Percentiles rank a stretch among this genome's conserved stretches.
Evolutionary conservation across 1,140 invertebrate species (phyloP).

Genomic region (Theocolax elegans): DNA sequence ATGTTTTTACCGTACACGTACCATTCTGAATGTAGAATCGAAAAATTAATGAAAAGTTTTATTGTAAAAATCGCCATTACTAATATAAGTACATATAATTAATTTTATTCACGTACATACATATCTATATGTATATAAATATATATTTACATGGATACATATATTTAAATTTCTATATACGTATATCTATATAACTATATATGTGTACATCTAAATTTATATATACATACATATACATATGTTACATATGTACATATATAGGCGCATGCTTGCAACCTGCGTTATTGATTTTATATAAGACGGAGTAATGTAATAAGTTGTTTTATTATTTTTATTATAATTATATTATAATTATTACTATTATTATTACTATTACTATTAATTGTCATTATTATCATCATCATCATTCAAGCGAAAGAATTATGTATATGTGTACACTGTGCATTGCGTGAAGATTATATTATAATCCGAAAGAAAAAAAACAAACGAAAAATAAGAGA

Average conservation of each 20-base stretch:
- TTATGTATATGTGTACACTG: conserved; percentile 35
- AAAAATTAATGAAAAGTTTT: conserved; percentile 39
- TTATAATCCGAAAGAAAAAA: conserved; percentile 29
- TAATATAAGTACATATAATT: conserved; percentile 40
- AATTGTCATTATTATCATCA: conserved; percentile 24
- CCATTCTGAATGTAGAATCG: conserved; percentile 39
- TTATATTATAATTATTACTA: conserved; percentile 21
- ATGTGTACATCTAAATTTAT: too few relatives aligned
- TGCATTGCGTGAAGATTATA: conserved; percentile 36
- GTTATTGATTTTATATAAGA: conserved; percentile 43
- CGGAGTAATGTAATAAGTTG: conserved; percentile 32
- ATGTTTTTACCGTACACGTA: not conserved
- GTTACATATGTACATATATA: too few relatives aligned
- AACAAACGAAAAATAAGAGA: too few relatives aligned
- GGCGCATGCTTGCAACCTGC: conserved; percentile 39
- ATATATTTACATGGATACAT: too few relatives aligned
- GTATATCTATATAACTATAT: too few relatives aligned
- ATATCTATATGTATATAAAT: too few relatives aligned
- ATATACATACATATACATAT: too few relatives aligned
- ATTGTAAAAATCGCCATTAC: conserved; percentile 41
- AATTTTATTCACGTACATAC: conserved; percentile 35
- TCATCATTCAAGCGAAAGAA: conserved; percentile 32
- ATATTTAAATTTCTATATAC: too few relatives aligned
- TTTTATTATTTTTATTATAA: conserved; percentile 37
- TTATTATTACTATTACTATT: conserved; percentile 15